Percentiles rank a stretch among this genome's conserved stretches.
phyloP scores from a whole-genome alignment of 2,797 vertebrate species.

The Discoglossus pictus region DNA sequence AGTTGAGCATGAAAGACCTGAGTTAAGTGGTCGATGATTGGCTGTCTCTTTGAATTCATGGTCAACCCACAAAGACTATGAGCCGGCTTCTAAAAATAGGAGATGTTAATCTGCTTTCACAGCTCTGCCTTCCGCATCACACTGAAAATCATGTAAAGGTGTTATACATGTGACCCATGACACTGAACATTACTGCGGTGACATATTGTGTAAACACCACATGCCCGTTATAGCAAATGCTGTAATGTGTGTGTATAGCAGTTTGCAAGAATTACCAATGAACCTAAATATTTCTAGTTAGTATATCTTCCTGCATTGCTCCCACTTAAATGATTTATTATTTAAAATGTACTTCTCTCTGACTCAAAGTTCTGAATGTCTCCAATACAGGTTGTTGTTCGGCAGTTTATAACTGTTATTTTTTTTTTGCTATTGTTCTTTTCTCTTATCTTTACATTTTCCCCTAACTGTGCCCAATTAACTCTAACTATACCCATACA shows the following conservation, averaged over 20 bases:
- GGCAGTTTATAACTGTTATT: too few species aligned
- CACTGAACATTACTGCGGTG: conserved; percentile 15
- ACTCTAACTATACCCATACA: too few species aligned
- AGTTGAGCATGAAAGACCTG: conserved; percentile 32
- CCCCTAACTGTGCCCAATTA: too few species aligned
- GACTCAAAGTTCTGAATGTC: too few species aligned
- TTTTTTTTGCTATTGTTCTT: too few species aligned
- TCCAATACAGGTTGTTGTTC: too few species aligned
- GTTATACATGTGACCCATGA: conserved; percentile 42
- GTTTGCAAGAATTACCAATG: conserved; percentile 25
- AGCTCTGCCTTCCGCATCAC: conserved; percentile 18
- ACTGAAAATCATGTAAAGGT: conserved; percentile 22
- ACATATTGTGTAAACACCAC: conserved; percentile 40
- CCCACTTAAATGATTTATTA: conserved; percentile 17
- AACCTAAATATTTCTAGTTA: conserved; percentile 1
- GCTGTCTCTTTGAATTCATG: conserved; percentile 36
- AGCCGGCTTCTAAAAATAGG: conserved; percentile 36
- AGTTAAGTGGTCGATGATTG: conserved; percentile 35
- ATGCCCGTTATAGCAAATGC: conserved; percentile 35
- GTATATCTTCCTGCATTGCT: conserved; percentile 3
- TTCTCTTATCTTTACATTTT: too few species aligned
- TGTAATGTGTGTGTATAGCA: conserved; percentile 26
- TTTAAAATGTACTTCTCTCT: conserved; percentile 40
- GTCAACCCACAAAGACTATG: conserved; percentile 18
- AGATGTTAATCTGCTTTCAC: conserved; percentile 42